Evolutionary conservation across 2,797 vertebrate genomes (phyloP), one percentile per base, ranked within the genome.

Genomic region (Platyrinchus mystaceus): DNA sequence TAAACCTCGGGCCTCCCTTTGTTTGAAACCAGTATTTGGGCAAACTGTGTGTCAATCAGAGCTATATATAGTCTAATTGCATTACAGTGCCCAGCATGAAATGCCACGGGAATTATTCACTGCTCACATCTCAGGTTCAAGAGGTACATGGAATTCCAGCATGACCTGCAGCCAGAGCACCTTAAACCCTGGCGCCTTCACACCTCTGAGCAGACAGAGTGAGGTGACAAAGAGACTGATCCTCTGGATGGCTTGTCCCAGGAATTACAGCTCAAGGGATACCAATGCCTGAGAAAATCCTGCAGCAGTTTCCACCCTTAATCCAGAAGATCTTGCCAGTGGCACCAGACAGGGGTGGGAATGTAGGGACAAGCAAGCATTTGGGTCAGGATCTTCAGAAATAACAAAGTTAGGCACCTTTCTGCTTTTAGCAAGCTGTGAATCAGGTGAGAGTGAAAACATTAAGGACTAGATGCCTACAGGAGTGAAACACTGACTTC

Each of bases 21-120:
- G 87, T 90, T 26, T 93, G 63, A 93, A 95, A 94, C 16, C 67
- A 75, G 64, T 39, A 64, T 92, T 30, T 69, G 92, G 90, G 91
- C 27, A 95, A 93, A 78, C 28, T 41, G 46, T 32, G 69, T 81
- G 75, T 77, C 95, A 85, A 78, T 91, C 75, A 53, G 10, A 39
- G 28, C 80, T 93, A 78, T 66, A 73, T 84, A 90, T 34, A 91
- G 84, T 26, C 58, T 73, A 77, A 93, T n/a, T 47, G 73, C 47
- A 92, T 84, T 82, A 78, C 22, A 89, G 87, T 16, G 16, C 58
- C 50, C 66, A 41, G 89, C 56, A 58, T 36, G 53, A 83, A 78
- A 71, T 50, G 77, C 67, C 84, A 76, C 1, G 27, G 50, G 87
- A 87, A 64, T 82, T 87, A 75, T 74, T 87, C 39, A 43, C 6